These are phyloP conservation scores for Tenodera sinensis DNA, from an alignment of 2,888 invertebrate genomes.

Conservation along the genomic window DNA sequence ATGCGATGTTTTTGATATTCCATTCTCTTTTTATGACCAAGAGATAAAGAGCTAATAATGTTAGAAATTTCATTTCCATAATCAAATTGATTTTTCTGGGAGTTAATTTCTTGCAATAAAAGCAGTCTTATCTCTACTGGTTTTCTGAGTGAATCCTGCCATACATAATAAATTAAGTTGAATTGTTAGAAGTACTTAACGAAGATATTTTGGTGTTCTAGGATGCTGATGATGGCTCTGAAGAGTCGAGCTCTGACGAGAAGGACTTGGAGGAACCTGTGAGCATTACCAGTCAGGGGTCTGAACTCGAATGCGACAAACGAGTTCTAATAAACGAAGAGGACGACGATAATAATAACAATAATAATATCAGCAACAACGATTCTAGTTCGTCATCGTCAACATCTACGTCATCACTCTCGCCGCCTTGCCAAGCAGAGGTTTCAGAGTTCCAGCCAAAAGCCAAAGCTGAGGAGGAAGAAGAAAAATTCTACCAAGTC, in stretches of 20 bases:
- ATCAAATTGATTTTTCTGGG: too few relatives aligned
- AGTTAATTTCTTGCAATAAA: too few relatives aligned
- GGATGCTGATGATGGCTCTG: slow-evolving; percentile 30
- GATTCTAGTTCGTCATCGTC: background rate
- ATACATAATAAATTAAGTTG: too few relatives aligned
- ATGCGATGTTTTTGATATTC: too few relatives aligned
- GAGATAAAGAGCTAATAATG: too few relatives aligned
- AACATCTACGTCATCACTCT: background rate
- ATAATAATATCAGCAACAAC: background rate
- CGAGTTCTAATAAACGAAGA: background rate
- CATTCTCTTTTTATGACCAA: too few relatives aligned
- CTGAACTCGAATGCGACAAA: background rate
- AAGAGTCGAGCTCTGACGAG: slow-evolving; percentile 31
- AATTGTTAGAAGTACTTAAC: too few relatives aligned
- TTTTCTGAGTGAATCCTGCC: too few relatives aligned
- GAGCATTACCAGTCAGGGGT: slow-evolving; percentile 25
- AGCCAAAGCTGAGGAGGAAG: background rate
- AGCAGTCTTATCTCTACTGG: too few relatives aligned
- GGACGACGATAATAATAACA: background rate
- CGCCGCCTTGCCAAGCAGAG: background rate
- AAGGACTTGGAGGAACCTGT: slow-evolving; percentile 26
- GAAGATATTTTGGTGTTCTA: slow-evolving; percentile 32
- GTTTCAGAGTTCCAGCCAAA: background rate
- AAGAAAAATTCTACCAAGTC: too few relatives aligned
- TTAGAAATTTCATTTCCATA: too few relatives aligned